phyloP scores from a whole-genome alignment of 2,113 vertebrate species.

The Macrotis lagotis region DNA sequence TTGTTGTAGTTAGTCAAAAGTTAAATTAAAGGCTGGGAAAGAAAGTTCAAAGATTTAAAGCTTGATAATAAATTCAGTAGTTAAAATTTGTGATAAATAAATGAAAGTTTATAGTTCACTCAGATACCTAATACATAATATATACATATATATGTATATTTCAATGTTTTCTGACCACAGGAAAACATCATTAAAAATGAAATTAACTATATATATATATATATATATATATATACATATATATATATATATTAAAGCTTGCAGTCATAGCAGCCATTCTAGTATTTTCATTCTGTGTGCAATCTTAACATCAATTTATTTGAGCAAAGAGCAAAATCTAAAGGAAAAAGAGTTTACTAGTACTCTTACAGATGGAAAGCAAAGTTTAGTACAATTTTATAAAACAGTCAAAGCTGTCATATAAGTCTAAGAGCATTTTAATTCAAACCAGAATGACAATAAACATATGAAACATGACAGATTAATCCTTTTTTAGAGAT shows the following conservation, averaged over 20 bases:
- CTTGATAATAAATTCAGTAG: not conserved
- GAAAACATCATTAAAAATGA: not conserved
- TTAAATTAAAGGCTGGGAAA: not conserved
- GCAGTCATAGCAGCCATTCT: not conserved
- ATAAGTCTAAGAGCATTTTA: not conserved
- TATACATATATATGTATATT: no score
- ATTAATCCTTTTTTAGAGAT: not conserved
- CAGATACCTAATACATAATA: not conserved
- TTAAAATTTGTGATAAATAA: not conserved
- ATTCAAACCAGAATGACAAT: not conserved
- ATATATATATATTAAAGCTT: no score
- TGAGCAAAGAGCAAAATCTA: not conserved
- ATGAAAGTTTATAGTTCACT: not conserved
- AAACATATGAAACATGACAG: not conserved
- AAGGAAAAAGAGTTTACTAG: not conserved
- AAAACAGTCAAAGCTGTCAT: not conserved
- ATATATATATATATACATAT: no score
- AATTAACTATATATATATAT: not conserved
- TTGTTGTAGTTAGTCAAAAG: not conserved
- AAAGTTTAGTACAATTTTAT: not conserved
- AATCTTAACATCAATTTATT: not conserved
- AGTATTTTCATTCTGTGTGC: not conserved
- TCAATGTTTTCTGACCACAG: not conserved
- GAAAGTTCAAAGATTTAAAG: not conserved
- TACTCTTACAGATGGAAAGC: not conserved